Conservation (phyloP, 2,888 invertebrate species). For the Deilephila porcellus region DNA sequence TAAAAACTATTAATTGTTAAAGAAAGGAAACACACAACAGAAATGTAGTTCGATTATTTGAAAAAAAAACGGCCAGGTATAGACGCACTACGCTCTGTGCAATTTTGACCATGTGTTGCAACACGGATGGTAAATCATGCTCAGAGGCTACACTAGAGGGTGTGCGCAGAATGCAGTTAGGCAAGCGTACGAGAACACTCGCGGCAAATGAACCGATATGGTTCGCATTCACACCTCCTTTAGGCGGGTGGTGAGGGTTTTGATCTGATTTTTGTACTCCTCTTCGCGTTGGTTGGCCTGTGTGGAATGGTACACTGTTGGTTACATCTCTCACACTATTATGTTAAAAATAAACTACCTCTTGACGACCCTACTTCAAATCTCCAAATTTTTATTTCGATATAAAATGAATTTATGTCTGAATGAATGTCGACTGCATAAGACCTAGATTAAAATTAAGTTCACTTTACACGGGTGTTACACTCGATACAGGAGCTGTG, state of each 20-base stretch:
- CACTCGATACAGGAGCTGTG: conserved; percentile 17
- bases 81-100: conserved; percentile 62
- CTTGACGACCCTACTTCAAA: not conserved
- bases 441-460: conserved; percentile 5
- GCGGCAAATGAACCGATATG: conserved; percentile 62
- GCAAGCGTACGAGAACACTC: conserved; percentile 75
- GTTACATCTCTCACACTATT: conserved; percentile 50
- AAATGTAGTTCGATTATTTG: conserved; percentile 46
- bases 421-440: not conserved
- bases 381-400: not conserved
- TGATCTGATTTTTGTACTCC: conserved; percentile 99
- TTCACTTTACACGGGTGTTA: conserved; percentile 20
- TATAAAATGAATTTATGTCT: not conserved
- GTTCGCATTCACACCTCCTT: conserved; percentile 94
- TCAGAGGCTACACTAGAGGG: conserved; percentile 57
- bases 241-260: conserved; percentile 98
- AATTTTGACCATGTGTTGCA: conserved; percentile 57
- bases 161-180: conserved; percentile 77
- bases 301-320: conserved; percentile 63
- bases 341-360: conserved; percentile 19
- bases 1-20: conserved; percentile 57
- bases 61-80: conserved; percentile 58
- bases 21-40: conserved; percentile 61
- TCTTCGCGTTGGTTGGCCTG: conserved; percentile 99
- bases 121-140: conserved; percentile 50